phyloP scores from a whole-genome alignment of 2,797 vertebrate species.

The Huso huso region DNA sequence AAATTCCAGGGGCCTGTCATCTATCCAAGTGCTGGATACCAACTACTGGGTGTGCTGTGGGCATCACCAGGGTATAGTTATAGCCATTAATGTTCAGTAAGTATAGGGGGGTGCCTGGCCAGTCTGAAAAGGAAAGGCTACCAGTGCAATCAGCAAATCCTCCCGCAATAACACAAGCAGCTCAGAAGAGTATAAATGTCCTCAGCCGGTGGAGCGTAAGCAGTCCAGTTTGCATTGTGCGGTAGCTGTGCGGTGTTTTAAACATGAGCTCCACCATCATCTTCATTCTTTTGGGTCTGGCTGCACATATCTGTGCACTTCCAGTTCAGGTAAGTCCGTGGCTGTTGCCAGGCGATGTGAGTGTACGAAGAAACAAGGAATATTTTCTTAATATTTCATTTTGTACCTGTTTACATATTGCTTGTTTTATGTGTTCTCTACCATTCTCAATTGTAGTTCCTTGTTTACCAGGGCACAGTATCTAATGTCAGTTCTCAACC shows the following conservation, averaged over 20 bases:
- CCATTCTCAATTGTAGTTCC: no score
- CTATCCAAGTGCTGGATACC: constrained; percentile 9
- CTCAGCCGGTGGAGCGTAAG: neutral
- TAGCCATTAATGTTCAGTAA: constrained; percentile 15
- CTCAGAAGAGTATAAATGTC: constrained; percentile 49
- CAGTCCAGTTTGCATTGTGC: constrained; percentile 24
- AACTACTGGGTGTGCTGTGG: constrained; percentile 4
- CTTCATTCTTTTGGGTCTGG: constrained; percentile 40
- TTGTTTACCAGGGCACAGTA: no score
- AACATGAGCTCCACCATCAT: constrained; percentile 40
- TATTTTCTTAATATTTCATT: no score
- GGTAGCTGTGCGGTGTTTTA: constrained; percentile 27
- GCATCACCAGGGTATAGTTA: neutral
- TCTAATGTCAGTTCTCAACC: no score
- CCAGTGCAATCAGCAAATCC: neutral
- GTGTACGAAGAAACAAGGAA: no score
- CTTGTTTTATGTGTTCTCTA: no score
- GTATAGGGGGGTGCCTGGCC: neutral
- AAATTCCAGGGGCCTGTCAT: neutral
- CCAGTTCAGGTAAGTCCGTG: constrained; percentile 45
- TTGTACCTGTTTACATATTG: no score
- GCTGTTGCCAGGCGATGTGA: no score
- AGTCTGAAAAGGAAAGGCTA: neutral
- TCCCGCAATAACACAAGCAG: constrained; percentile 20
- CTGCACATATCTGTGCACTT: constrained; percentile 29